Conservation (phyloP, 2,113 vertebrate species). For the Crocuta crocuta region DNA sequence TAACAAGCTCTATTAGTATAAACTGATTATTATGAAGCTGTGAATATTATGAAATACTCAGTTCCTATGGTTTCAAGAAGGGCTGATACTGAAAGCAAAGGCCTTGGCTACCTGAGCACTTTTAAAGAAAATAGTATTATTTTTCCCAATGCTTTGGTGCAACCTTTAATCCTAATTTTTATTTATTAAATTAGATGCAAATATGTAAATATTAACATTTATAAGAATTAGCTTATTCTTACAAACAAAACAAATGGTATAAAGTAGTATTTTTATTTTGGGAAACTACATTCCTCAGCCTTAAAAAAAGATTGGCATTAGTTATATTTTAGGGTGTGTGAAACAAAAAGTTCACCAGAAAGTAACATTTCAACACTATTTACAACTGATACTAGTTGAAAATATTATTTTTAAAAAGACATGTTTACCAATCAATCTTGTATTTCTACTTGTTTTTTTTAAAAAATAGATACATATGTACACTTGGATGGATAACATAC, state of each 20-base stretch:
- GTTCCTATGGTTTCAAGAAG: slow-evolving; percentile 50
- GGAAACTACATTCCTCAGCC: slow-evolving; percentile 60
- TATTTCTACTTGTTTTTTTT: slow-evolving; percentile 64
- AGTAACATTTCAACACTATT: slow-evolving; percentile 81
- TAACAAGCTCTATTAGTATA: slow-evolving; percentile 75
- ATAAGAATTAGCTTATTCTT: slow-evolving; percentile 73
- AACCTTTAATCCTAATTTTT: slow-evolving; percentile 74
- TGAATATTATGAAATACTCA: slow-evolving; percentile 60
- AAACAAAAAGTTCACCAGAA: slow-evolving; percentile 83
- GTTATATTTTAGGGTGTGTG: slow-evolving; percentile 47
- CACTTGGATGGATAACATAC: slow-evolving; percentile 57
- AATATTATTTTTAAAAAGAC: slow-evolving; percentile 68
- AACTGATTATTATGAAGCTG: slow-evolving; percentile 56
- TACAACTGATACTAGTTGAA: slow-evolving; percentile 83
- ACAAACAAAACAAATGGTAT: slow-evolving; percentile 81
- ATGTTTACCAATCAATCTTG: slow-evolving; percentile 73
- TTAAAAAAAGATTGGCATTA: slow-evolving; percentile 67
- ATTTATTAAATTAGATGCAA: slow-evolving; percentile 79
- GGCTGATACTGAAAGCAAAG: slow-evolving; percentile 78
- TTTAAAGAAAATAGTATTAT: slow-evolving; percentile 77
- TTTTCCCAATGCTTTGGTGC: slow-evolving; percentile 82
- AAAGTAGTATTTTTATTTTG: slow-evolving; percentile 68
- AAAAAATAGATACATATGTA: slow-evolving; percentile 79
- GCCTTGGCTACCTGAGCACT: slow-evolving; percentile 85
- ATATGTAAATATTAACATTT: slow-evolving; percentile 78